Percentiles rank a stretch among this genome's conserved stretches.
These are phyloP conservation scores for Mugil cephalus DNA, from an alignment of 2,113 vertebrate species.

Conservation along the genomic window DNA sequence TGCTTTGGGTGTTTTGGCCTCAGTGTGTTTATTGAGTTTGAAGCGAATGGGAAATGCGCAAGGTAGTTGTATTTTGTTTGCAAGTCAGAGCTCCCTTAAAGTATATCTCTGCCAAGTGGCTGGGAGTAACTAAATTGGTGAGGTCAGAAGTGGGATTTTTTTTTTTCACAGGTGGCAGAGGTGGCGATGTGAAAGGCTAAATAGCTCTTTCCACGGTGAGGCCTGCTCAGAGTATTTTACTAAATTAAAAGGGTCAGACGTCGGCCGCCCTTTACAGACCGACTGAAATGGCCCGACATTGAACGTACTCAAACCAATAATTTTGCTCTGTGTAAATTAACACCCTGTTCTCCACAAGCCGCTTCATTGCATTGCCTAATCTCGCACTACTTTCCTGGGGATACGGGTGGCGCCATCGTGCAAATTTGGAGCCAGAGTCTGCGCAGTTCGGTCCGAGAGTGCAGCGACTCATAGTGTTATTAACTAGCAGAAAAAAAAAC, in stretches of 20 bases:
- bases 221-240: constrained; percentile 4
- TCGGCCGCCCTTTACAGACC: neutral
- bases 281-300: neutral
- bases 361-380: too few species aligned
- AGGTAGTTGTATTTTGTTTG: neutral
- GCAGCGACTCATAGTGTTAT: too few species aligned
- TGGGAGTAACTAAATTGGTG: constrained; percentile 15
- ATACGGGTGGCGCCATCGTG: too few species aligned
- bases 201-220: constrained; percentile 18
- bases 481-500: too few species aligned
- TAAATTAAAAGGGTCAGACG: constrained; percentile 19
- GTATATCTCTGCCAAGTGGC: constrained; percentile 20
- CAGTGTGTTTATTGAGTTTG: too few species aligned
- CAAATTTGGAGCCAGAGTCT: too few species aligned
- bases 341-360: too few species aligned
- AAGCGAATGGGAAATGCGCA: too few species aligned
- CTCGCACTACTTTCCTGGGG: too few species aligned
- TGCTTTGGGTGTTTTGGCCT: too few species aligned
- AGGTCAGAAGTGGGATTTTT: constrained; percentile 16
- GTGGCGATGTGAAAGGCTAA: constrained; percentile 37
- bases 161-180: constrained; percentile 26
- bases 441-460: too few species aligned
- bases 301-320: neutral
- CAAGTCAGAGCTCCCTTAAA: neutral
- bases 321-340: neutral